Conservation (phyloP, 2,113 vertebrate species). For the Ptilorrhoa leucosticta region DNA sequence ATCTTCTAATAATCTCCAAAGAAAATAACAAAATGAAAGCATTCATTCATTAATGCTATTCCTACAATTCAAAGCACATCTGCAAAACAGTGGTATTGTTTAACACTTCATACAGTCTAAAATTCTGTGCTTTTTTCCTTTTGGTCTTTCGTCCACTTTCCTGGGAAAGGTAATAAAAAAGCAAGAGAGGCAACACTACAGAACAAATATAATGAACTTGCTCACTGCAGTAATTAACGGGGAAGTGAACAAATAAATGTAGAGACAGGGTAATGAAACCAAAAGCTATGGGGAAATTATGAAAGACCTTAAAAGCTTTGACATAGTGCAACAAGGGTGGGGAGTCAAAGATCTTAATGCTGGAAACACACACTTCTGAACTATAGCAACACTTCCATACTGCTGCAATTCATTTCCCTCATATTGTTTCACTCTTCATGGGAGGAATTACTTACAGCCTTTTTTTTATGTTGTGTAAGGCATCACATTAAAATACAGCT, state of each 20-base stretch:
- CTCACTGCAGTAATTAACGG: background rate
- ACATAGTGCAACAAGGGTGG: background rate
- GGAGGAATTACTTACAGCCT: background rate
- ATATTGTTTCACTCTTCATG: slow-evolving; percentile 16
- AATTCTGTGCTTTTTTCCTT: background rate
- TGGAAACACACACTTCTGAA: background rate
- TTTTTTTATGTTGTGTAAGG: slow-evolving; percentile 11
- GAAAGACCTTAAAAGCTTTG: background rate
- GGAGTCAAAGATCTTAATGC: background rate
- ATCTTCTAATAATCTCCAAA: background rate
- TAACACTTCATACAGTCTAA: background rate
- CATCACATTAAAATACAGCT: background rate
- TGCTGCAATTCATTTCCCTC: slow-evolving; percentile 16
- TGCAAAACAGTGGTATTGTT: background rate
- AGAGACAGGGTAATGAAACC: background rate
- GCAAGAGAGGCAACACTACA: background rate
- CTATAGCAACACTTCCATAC: background rate
- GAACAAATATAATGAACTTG: background rate
- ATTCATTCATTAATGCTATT: background rate
- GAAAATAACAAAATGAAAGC: background rate
- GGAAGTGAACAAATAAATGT: background rate
- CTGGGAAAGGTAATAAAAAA: background rate
- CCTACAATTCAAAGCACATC: background rate
- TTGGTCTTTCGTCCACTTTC: background rate
- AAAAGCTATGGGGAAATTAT: background rate